Conservation (phyloP, 2,888 invertebrate genomes). For the Synanthedon formicaeformis region DNA sequence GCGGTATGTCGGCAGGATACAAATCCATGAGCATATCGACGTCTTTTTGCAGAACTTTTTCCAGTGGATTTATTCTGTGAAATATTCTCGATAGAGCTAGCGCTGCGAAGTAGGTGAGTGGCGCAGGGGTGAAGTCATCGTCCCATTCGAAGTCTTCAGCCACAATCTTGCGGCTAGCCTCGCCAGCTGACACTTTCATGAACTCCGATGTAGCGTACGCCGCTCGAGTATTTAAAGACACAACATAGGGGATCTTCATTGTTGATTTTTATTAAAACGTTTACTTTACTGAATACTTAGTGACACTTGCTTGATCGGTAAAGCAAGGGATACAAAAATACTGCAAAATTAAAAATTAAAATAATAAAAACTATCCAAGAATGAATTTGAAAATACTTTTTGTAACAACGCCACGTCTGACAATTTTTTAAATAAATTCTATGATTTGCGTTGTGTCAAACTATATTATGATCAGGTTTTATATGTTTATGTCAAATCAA, state of each 20-base stretch:
- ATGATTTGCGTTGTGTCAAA: too few relatives aligned
- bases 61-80: slow-evolving; percentile 61
- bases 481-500: too few relatives aligned
- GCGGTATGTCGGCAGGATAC: slow-evolving; percentile 69
- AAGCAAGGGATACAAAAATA: too few relatives aligned
- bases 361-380: too few relatives aligned
- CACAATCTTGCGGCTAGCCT: slow-evolving; percentile 35
- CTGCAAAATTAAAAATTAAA: too few relatives aligned
- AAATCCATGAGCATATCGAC: slow-evolving; percentile 71
- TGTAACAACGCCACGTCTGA: too few relatives aligned
- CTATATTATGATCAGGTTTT: too few relatives aligned
- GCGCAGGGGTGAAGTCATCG: slow-evolving; percentile 43
- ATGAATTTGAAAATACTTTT: too few relatives aligned
- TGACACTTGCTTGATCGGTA: too few relatives aligned
- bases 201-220: slow-evolving; percentile 35
- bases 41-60: slow-evolving; percentile 68
- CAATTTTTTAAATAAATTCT: too few relatives aligned
- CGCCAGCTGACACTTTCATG: slow-evolving; percentile 33
- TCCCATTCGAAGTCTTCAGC: slow-evolving; percentile 64
- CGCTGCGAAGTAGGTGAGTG: slow-evolving; percentile 43
- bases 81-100: slow-evolving; percentile 47
- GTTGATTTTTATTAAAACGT: slow-evolving; percentile 2
- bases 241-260: slow-evolving; percentile 60
- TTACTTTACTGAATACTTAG: too few relatives aligned
- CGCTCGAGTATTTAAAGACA: slow-evolving; percentile 33